These are phyloP conservation scores for Schizotus pectinicornis DNA, from an alignment of 2,888 invertebrate species.

Conservation along the genomic window DNA sequence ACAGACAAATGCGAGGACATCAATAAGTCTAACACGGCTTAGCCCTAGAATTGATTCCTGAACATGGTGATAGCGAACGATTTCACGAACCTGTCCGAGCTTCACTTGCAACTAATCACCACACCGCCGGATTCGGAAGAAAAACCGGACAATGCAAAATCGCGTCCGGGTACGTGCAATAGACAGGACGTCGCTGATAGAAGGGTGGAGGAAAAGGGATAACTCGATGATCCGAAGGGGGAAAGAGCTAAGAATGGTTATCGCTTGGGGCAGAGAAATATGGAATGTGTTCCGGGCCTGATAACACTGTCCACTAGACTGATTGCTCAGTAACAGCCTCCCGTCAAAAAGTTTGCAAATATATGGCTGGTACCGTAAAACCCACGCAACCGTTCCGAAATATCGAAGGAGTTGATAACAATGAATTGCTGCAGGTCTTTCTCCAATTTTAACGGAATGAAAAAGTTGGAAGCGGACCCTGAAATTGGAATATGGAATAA, in stretches of 20 bases:
- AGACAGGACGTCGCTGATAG: constrained; percentile 1
- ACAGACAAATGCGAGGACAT: constrained; percentile 50
- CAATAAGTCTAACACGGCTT: constrained; percentile 50
- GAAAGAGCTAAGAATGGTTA: constrained; percentile 17
- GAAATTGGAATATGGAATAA: no score
- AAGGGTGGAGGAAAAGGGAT: background rate
- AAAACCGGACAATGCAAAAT: background rate
- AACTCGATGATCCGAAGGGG: constrained; percentile 1
- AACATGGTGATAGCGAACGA: constrained; percentile 17
- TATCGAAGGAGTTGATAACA: background rate
- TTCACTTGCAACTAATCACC: no score
- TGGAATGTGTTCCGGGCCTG: constrained; percentile 20
- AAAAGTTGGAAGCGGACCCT: constrained; percentile 1
- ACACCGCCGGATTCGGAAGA: background rate
- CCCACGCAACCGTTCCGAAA: no score
- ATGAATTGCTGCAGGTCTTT: background rate
- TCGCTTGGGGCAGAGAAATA: constrained; percentile 20
- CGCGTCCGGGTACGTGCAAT: background rate
- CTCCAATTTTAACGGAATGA: no score
- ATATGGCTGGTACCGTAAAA: no score
- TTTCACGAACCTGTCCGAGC: background rate
- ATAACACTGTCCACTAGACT: constrained; percentile 21
- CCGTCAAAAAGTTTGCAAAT: background rate
- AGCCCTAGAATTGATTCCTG: constrained; percentile 46
- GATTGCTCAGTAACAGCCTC: constrained; percentile 12